Evolutionary conservation across 2,888 invertebrate genomes (phyloP), one percentile per base, ranked within the genome.

Genomic region (Pemphredon lugubris): DNA sequence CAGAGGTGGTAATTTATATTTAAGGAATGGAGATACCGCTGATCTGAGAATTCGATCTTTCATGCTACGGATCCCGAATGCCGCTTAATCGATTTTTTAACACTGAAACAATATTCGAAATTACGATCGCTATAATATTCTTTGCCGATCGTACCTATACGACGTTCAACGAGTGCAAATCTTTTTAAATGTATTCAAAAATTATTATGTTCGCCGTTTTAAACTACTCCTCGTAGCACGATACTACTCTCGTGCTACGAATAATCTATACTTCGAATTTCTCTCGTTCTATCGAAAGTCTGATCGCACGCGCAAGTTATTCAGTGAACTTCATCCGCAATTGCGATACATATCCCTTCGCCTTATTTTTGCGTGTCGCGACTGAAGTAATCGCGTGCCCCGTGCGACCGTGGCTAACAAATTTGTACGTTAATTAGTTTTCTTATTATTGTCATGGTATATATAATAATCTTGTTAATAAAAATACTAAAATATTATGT

Each of bases 381-480:
- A 72, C 63, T 64, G 55, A 70, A 66, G 78, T 63, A n/a, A 81
- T 81, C 83, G 77, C 82, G 75, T 81, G 71, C 76, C 81, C 77
- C 79, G 75, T 82, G 83, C 86, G 85, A 84, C 87, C 83, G 84
- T 88, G 83, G 84, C 88, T 88, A 89, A 89, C 88, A 88, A 89
- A 88, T 89, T 89, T 89, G 89, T 89, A 89, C 89, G 89, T 89
- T 88, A 88, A 88, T 90, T 89, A 90, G 87, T 89, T 88, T 88
- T 77, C 84, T 88, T 87, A 88, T 89, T 89, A 88, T 89, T 89
- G 89, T 89, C 89, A 84, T 87, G 86, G 83, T 87, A 87, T 87
- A 86, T 87, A 83, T 84, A 84, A 81, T 86, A 85, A 71, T 85
- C 83, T 88, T 86, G 87, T 89, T 87, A 88, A 88, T 89, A 89